Conservation (phyloP, 2,888 invertebrate genomes). For the Eupsilia transversa region DNA sequence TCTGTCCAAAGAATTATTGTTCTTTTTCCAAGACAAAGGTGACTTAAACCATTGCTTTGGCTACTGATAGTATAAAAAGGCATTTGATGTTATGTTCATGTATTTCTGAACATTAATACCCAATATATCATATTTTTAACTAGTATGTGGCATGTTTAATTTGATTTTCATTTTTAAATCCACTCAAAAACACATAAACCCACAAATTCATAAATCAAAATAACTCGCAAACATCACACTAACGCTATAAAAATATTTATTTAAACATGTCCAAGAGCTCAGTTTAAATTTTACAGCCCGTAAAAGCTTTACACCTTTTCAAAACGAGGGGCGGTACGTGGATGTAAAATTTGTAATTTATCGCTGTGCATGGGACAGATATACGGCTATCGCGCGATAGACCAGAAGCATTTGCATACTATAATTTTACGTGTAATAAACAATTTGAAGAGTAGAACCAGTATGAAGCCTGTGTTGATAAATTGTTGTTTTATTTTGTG, state of each 20-base stretch:
- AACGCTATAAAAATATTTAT: conserved; percentile 32
- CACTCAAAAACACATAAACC: neutral
- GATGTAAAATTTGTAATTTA: conserved; percentile 85
- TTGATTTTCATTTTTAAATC: too few species aligned
- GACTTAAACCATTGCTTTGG: too few species aligned
- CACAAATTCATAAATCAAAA: conserved; percentile 14
- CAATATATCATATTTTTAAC: neutral
- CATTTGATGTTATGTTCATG: neutral
- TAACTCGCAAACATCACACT: conserved; percentile 8
- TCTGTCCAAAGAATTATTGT: too few species aligned
- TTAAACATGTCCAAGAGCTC: conserved; percentile 44
- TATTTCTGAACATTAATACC: neutral
- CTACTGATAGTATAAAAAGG: too few species aligned
- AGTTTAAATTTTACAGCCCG: conserved; percentile 74
- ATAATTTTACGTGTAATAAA: conserved; percentile 63
- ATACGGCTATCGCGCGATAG: conserved; percentile 64
- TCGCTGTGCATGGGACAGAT: conserved; percentile 69
- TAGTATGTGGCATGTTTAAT: neutral
- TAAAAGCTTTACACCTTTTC: conserved; percentile 83
- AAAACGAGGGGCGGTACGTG: conserved; percentile 64
- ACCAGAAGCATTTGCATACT: conserved; percentile 66
- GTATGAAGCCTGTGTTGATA: conserved; percentile 11
- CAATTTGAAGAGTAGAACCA: conserved; percentile 37
- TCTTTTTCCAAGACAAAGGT: neutral
- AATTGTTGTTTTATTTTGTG: conserved; percentile 16